Evolutionary conservation across 1,140 invertebrate genomes (phyloP), one percentile per base, ranked within the genome.

Genomic region (Lordiphosa clarofinis): DNA sequence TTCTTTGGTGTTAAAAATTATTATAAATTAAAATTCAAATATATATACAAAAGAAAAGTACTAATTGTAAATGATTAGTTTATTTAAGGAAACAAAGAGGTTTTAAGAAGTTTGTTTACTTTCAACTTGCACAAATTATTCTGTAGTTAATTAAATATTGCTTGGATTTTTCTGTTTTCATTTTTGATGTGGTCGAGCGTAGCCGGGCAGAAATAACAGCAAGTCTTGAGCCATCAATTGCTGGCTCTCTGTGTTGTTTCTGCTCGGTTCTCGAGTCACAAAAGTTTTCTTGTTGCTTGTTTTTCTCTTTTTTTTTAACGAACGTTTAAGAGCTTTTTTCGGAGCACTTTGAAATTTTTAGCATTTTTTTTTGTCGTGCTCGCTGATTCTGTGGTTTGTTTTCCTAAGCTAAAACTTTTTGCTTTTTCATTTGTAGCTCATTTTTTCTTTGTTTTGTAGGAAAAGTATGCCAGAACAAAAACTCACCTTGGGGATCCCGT

Each of bases 401-500:
- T 39, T 4, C 44, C 59, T 56, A 75, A 76, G 57, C 65, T 73
- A 68, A 64, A 58, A 70, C 35, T 53, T 73, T 86, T 86, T 86
- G 81, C 79, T 87, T 87, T 86, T 82, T 86, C 71, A 86, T 86
- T 84, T 78, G 81, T 86, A 67, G 63, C 63, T 70, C 66, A 84
- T 76, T 54, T 72, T 36, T 53, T 54, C 59, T 68, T 57, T 50
- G 79, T 48, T 60, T 38, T 82, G 64, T 68, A 36, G 24, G 49
- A 36, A 55, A 49, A 11, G 24, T 60, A 52, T 24, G 82, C 56
- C 63, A 46, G 33, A 81, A 71, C 65, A 86, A 73, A 89, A 89
- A 90, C 93, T 92, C 93, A 94, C 93, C 93, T 94, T 94, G 93
- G 87, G 93, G 93, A 91, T 94, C 93, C 89, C 93, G 91, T 90